phyloP scores from a whole-genome alignment of 1,140 invertebrate genomes.

The Amphibalanus amphitrite region DNA sequence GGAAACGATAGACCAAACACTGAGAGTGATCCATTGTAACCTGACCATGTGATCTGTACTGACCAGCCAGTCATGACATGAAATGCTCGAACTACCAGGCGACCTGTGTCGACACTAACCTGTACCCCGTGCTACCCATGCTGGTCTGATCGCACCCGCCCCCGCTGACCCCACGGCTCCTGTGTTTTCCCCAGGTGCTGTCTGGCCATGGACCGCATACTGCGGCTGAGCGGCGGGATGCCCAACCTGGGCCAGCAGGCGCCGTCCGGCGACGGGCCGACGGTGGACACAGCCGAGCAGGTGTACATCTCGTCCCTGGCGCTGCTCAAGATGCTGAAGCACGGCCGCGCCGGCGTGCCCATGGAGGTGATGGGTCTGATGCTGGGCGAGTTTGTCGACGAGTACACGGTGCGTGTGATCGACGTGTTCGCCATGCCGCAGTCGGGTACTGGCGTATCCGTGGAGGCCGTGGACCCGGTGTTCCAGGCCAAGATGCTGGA shows the following conservation, averaged over 20 bases:
- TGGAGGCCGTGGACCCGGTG: conserved; percentile 98
- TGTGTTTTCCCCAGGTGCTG: too few relatives aligned
- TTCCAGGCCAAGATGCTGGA: conserved; percentile 99
- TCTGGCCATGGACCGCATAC: conserved; percentile 92
- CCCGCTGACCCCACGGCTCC: too few relatives aligned
- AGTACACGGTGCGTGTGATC: conserved; percentile 97
- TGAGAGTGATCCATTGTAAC: too few relatives aligned
- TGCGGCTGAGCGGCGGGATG: conserved; percentile 79
- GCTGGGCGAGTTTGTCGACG: conserved; percentile 99
- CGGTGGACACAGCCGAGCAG: conserved; percentile 97
- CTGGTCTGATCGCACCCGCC: too few relatives aligned
- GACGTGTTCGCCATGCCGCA: conserved; percentile 99
- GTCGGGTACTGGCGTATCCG: conserved; percentile 70
- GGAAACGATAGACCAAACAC: too few relatives aligned
- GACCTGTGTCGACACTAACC: too few relatives aligned
- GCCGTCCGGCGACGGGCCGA: conserved; percentile 81
- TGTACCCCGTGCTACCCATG: too few relatives aligned
- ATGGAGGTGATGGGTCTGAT: conserved; percentile 99
- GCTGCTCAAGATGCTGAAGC: conserved; percentile 97
- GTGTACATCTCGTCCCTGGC: conserved; percentile 45
- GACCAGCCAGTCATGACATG: too few relatives aligned
- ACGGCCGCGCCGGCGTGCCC: conserved; percentile 95
- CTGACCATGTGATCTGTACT: too few relatives aligned
- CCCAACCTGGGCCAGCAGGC: conserved; percentile 52
- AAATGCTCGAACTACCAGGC: too few relatives aligned